Percentiles rank a stretch among this genome's conserved stretches.
These are phyloP conservation scores for Ennomos erosarius DNA, from an alignment of 2,888 invertebrate species.

Conservation along the genomic window DNA sequence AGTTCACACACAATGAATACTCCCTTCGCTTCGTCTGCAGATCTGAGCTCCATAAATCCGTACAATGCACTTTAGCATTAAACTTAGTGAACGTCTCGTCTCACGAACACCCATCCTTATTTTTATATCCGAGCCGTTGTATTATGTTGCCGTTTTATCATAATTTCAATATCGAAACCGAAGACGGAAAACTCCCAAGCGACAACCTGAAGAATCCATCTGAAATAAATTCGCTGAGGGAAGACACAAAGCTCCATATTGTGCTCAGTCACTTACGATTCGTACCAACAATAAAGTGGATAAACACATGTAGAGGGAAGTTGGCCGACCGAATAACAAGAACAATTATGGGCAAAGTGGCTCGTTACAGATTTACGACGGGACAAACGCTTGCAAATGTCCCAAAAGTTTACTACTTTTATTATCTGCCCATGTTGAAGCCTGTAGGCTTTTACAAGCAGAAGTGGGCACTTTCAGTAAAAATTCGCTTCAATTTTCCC, in stretches of 20 bases:
- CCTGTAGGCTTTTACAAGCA: conserved; percentile 20
- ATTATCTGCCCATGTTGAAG: conserved; percentile 27
- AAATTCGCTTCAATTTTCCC: conserved; percentile 11
- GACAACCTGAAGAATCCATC: conserved; percentile 31
- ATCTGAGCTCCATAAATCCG: conserved; percentile 31
- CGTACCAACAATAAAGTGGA: conserved; percentile 44
- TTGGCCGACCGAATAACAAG: conserved; percentile 49
- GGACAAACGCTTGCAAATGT: conserved; percentile 37
- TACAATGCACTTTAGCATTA: conserved; percentile 39
- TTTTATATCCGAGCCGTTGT: conserved; percentile 33
- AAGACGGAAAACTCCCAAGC: conserved; percentile 34
- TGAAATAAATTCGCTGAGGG: conserved; percentile 35
- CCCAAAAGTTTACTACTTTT: conserved; percentile 35
- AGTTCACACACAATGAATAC: conserved; percentile 29
- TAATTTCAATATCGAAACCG: conserved; percentile 44
- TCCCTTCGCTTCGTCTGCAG: conserved; percentile 20
- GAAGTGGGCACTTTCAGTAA: conserved; percentile 6
- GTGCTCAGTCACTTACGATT: conserved; percentile 36
- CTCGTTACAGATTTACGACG: conserved; percentile 51
- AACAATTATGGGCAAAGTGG: conserved; percentile 53
- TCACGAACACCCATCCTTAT: conserved; percentile 25
- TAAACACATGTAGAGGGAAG: conserved; percentile 42
- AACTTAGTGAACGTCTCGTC: conserved; percentile 23
- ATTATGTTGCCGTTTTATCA: conserved; percentile 41
- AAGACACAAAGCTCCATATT: conserved; percentile 35